Percentiles rank a stretch among this genome's conserved stretches.
These are phyloP conservation scores for Dendrolimus houi DNA, from an alignment of 2,888 invertebrate genomes.

Conservation along the genomic window DNA sequence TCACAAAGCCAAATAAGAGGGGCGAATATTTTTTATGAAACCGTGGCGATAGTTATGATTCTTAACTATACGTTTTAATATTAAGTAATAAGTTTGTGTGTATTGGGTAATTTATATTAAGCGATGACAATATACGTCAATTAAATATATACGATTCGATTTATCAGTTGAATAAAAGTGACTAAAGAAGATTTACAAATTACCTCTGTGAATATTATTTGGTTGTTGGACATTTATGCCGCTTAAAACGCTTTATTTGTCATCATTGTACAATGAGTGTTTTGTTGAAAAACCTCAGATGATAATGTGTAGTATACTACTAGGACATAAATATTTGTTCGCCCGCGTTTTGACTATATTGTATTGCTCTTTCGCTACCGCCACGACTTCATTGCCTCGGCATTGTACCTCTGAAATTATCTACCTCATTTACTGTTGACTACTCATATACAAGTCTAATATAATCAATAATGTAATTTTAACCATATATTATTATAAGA, in stretches of 20 bases:
- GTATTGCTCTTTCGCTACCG: constrained; percentile 23
- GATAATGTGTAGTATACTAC: constrained; percentile 5
- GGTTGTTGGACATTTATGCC: constrained; percentile 8
- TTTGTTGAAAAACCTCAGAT: constrained; percentile 22
- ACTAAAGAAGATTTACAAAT: constrained; percentile 21
- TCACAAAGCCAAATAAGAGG: constrained; percentile 46
- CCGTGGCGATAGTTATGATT: constrained; percentile 51
- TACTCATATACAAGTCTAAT: constrained; percentile 56
- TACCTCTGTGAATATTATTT: constrained; percentile 36
- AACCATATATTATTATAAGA: constrained; percentile 61
- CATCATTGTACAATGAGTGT: neutral
- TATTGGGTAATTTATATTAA: constrained; percentile 39
- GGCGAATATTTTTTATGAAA: constrained; percentile 31
- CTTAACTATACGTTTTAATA: constrained; percentile 25
- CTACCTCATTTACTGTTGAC: constrained; percentile 65
- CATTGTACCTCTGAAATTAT: constrained; percentile 34
- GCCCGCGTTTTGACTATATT: too few relatives aligned
- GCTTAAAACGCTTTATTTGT: too few relatives aligned
- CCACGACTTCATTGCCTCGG: constrained; percentile 44
- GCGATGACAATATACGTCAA: constrained; percentile 65
- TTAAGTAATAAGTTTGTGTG: constrained; percentile 31
- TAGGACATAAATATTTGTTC: too few relatives aligned
- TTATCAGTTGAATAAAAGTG: constrained; percentile 33
- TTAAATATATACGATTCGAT: constrained; percentile 52
- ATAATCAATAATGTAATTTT: constrained; percentile 62